Conservation (phyloP, 2,113 vertebrate species). For the Pipra filicauda region DNA sequence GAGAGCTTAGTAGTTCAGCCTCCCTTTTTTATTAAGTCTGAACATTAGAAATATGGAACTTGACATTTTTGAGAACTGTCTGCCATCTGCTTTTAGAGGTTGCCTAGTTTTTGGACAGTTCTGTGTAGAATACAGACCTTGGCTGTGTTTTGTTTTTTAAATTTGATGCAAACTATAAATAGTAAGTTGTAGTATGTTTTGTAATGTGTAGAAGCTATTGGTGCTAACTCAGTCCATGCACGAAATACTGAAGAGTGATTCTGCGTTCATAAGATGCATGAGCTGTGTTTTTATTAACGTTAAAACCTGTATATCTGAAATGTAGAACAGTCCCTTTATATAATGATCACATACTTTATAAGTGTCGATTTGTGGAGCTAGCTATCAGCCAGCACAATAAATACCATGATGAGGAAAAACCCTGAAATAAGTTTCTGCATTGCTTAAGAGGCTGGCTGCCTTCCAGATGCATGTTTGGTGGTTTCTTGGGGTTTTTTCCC, state of each 20-base stretch:
- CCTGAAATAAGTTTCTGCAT: background rate
- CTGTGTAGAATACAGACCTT: background rate
- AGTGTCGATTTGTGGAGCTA: background rate
- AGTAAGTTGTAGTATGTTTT: background rate
- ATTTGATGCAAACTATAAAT: background rate
- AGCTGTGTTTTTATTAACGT: background rate
- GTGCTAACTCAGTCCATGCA: background rate
- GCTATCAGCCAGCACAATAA: background rate
- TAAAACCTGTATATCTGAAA: background rate
- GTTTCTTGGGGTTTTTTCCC: background rate
- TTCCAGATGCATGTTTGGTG: background rate
- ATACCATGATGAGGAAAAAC: background rate
- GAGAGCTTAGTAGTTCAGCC: background rate
- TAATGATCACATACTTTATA: background rate
- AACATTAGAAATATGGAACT: background rate
- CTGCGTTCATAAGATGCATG: background rate
- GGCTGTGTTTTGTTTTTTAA: background rate
- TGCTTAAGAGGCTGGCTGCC: background rate
- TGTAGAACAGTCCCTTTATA: background rate
- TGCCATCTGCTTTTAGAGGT: background rate
- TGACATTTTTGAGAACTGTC: background rate
- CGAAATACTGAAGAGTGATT: background rate
- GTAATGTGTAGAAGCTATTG: background rate
- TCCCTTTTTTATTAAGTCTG: background rate
- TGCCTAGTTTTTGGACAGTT: background rate